phyloP scores from a whole-genome alignment of 2,797 vertebrate species.

The Poeciliopsis gracilis region DNA sequence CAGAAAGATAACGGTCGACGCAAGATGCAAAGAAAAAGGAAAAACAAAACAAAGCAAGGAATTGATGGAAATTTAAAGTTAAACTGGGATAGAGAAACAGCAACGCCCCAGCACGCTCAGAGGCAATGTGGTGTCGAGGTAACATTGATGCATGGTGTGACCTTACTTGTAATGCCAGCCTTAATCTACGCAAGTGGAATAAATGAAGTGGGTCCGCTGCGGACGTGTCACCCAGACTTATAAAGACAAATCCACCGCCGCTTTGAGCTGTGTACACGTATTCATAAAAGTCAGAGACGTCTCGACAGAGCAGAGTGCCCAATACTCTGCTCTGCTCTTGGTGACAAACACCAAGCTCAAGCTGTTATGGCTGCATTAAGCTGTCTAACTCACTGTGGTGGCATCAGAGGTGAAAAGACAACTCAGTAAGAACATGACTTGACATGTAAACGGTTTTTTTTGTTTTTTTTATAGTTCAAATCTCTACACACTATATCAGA shows the following conservation, averaged over 20 bases:
- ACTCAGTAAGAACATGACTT: neutral
- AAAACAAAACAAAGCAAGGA: constrained; percentile 53
- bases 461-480: neutral
- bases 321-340: constrained; percentile 44
- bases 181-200: constrained; percentile 87
- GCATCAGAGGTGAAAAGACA: constrained; percentile 36
- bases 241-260: constrained; percentile 85
- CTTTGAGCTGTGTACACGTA: constrained; percentile 79
- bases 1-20: constrained; percentile 38
- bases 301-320: constrained; percentile 63
- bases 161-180: constrained; percentile 88
- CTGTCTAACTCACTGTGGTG: constrained; percentile 65
- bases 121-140: constrained; percentile 75
- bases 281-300: constrained; percentile 82
- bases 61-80: constrained; percentile 73
- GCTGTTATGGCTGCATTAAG: constrained; percentile 64
- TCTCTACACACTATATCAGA: neutral
- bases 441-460: neutral
- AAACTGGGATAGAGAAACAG: constrained; percentile 67
- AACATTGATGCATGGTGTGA: constrained; percentile 88
- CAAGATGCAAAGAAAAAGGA: constrained; percentile 59
- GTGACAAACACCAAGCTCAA: constrained; percentile 46
- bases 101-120: constrained; percentile 71
- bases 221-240: constrained; percentile 83
- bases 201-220: constrained; percentile 84